These are phyloP conservation scores for Pachliopta kotzebuea DNA, from an alignment of 2,888 invertebrate genomes.

Conservation along the genomic window DNA sequence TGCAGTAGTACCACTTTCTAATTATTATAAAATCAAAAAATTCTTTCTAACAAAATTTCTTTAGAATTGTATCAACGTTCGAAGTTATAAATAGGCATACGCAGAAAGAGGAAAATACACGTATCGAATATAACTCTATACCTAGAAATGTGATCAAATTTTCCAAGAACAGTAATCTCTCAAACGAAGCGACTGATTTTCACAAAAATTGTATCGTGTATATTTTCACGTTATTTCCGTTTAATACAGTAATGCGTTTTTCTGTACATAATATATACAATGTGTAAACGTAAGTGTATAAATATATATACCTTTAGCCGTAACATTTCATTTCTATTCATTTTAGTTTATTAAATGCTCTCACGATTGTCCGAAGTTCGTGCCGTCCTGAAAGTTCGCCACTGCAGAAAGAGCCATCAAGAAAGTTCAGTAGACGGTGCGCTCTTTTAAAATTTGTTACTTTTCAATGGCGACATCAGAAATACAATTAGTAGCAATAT, in stretches of 20 bases:
- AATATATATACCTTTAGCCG: background rate
- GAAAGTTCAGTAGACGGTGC: constrained; percentile 6
- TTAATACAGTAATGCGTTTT: background rate
- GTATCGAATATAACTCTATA: too few relatives aligned
- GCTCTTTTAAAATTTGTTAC: constrained; percentile 9
- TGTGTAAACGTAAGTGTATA: background rate
- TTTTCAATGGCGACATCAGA: constrained; percentile 5
- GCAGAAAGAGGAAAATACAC: too few relatives aligned
- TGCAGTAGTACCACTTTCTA: too few relatives aligned
- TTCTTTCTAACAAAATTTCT: too few relatives aligned
- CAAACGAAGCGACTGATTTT: too few relatives aligned
- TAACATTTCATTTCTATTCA: constrained; percentile 1
- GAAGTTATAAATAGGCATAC: too few relatives aligned
- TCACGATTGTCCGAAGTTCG: constrained; percentile 3
- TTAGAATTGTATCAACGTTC: too few relatives aligned
- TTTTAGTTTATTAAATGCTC: constrained; percentile 7
- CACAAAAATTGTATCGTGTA: too few relatives aligned
- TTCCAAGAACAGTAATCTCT: too few relatives aligned
- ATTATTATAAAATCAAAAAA: too few relatives aligned
- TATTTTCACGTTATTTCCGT: too few relatives aligned
- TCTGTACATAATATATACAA: background rate
- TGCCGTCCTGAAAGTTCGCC: constrained; percentile 5
- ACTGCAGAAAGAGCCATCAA: constrained; percentile 14
- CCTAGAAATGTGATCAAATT: too few relatives aligned
- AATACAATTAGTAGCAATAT: background rate